Base-by-base conservation (phyloP, 2,797 vertebrate species). In the Lemur catta region DNA sequence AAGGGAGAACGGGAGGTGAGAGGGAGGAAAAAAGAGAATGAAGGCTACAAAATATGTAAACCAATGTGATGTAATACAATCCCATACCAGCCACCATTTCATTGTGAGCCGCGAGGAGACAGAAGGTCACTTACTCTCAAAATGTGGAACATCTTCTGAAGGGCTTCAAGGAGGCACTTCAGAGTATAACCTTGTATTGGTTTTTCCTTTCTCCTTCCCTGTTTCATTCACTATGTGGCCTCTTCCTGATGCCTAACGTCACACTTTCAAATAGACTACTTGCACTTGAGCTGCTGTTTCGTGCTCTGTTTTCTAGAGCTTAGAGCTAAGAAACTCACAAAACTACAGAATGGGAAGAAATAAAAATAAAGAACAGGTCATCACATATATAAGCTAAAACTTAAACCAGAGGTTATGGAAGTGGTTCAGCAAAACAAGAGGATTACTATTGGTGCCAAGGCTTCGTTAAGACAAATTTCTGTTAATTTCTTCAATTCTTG, bases 171-270 rank as follows among this genome's bases (percentile, higher is more conserved):
- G 6, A 69, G 4, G 11, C 13, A 59, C 6, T 48, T 84, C 30
- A 43, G 6, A 35, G 28, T n/a, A 0, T 12, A 48, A 38, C 0
- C 7, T 85, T 35, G 17, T 20, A 8, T 3, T 75, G 20, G 4
- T 4, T 50, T 17, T 59, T 30, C 18, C 20, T 38, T 71, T 10
- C 2, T 14, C 8, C 24, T 43, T 48, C 33, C 30, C 41, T 20
- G 0, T 63, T 72, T 61, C 14, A 12, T 9, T n/a, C 6, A 6
- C n/a, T 38, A 1, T n/a, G 43, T 33, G 50, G 69, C 52, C 43
- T 48, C 12, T 52, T 63, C 10, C 38, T 50, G 22, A n/a, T 43
- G 6, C 72, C 38, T 9, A 50, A 15, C 4, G 2, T 57, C 15
- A 10, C 3, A 43, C n/a, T 79, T 15, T 30, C 18, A 75, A 26